Conservation (phyloP, 2,888 invertebrate species). For the Andrena marginata region DNA sequence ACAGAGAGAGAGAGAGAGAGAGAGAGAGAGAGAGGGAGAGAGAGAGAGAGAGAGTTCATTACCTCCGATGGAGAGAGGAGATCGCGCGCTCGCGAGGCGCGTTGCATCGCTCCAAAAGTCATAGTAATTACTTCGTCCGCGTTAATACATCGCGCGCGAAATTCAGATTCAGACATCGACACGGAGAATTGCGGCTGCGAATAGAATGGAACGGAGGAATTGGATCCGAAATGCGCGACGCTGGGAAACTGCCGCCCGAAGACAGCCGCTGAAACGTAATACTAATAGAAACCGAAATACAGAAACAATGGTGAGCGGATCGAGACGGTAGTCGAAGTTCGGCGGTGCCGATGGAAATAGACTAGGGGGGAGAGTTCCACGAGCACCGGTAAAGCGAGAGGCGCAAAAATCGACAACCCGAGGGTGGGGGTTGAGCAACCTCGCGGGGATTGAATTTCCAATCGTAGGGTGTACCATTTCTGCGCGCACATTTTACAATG, state of each 20-base stretch:
- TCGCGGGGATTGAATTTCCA: not conserved
- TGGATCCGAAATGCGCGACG: conserved; percentile 17
- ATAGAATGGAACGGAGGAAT: conserved; percentile 11
- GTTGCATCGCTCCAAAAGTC: conserved; percentile 18
- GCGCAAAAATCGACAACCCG: not conserved
- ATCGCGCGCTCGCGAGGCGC: not conserved
- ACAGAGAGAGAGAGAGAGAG: not conserved
- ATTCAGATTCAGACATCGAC: conserved; percentile 38
- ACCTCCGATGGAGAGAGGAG: not conserved
- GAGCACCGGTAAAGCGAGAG: too few relatives aligned
- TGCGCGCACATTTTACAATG: too few relatives aligned
- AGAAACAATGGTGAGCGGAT: conserved; percentile 45
- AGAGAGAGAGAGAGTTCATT: not conserved
- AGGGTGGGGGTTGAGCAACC: not conserved
- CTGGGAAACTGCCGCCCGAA: conserved; percentile 7
- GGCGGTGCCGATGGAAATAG: conserved; percentile 15
- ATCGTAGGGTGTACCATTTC: too few relatives aligned
- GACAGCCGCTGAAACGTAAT: conserved; percentile 39
- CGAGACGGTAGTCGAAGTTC: conserved; percentile 46
- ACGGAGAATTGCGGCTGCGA: conserved; percentile 17
- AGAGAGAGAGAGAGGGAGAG: not conserved
- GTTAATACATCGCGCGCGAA: conserved; percentile 25
- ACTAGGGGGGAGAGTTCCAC: not conserved
- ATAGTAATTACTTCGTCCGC: conserved; percentile 38
- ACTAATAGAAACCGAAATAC: conserved; percentile 54